These are phyloP conservation scores for Muscidifurax raptorellus DNA, from an alignment of 1,140 invertebrate species.

Conservation along the genomic window DNA sequence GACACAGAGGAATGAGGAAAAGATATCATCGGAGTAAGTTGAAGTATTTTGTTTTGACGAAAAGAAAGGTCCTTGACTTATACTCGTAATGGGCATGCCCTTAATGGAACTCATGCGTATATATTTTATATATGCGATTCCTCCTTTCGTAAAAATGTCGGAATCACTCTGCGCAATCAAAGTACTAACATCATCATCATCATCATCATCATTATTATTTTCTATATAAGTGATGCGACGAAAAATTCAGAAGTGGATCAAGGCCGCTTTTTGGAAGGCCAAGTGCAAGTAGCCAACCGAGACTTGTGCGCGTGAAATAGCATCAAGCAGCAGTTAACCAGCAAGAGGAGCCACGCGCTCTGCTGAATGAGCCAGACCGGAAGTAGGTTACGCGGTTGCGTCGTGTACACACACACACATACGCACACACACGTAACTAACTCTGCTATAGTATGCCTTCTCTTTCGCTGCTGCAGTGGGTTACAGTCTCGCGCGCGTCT, in stretches of 20 bases:
- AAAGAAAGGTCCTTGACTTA: too few relatives aligned
- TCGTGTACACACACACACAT: not conserved
- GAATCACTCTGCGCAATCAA: too few relatives aligned
- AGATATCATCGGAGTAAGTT: too few relatives aligned
- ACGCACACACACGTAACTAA: conserved; percentile 3
- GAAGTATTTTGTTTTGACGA: too few relatives aligned
- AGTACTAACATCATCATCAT: too few relatives aligned
- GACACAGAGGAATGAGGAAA: not conserved
- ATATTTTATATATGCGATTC: too few relatives aligned
- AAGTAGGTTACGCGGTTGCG: conserved; percentile 43
- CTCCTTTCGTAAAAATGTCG: too few relatives aligned
- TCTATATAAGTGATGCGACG: not conserved
- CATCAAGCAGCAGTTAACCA: not conserved
- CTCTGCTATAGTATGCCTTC: not conserved
- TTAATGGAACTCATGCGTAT: too few relatives aligned
- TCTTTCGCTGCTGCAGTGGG: not conserved
- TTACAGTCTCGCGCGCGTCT: conserved; percentile 28
- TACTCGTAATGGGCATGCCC: too few relatives aligned
- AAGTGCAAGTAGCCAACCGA: not conserved
- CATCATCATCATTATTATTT: too few relatives aligned
- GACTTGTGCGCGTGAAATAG: not conserved
- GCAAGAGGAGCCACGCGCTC: not conserved
- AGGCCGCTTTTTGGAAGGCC: not conserved
- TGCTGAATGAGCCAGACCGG: conserved; percentile 44
- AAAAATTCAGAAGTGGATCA: not conserved